Percentiles rank a stretch among this genome's conserved stretches.
Conservation (phyloP, 1,140 invertebrate genomes). For the Drosophila guanche region DNA sequence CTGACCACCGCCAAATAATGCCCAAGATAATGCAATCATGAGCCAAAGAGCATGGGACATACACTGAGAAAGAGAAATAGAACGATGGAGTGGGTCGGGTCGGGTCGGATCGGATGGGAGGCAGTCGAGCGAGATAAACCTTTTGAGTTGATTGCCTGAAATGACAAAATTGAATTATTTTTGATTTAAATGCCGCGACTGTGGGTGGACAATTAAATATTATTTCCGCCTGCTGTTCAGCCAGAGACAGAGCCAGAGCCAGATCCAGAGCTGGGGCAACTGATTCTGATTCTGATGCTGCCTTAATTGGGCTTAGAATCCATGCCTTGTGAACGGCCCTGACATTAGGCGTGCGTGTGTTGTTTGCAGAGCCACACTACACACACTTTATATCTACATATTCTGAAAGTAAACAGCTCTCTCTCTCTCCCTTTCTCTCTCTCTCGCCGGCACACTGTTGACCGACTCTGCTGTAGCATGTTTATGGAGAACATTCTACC, state of each 20-base stretch:
- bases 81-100: not conserved
- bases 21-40: too few species aligned
- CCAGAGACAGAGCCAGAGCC: not conserved
- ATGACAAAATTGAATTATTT: constrained; percentile 82
- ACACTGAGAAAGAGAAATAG: constrained; percentile 7
- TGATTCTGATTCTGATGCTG: constrained; percentile 18
- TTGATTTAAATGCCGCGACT: constrained; percentile 76
- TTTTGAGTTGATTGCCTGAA: constrained; percentile 76
- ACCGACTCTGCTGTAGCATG: not conserved
- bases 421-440: not conserved
- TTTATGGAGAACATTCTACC: constrained; percentile 29
- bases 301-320: constrained; percentile 46
- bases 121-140: constrained; percentile 61
- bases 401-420: constrained; percentile 7
- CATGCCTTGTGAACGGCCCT: constrained; percentile 46
- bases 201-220: constrained; percentile 81
- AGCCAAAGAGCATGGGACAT: too few species aligned
- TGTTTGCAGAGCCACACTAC: constrained; percentile 24
- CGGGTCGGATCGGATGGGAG: constrained; percentile 9
- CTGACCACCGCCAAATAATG: too few species aligned
- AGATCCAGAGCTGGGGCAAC: constrained; percentile 15
- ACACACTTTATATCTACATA: not conserved
- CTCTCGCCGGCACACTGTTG: too few species aligned
- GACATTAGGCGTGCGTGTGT: constrained; percentile 50
- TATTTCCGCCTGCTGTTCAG: constrained; percentile 66